Conservation (phyloP, 35 echinoderm and acorn worm species). For the Ophioderma brevispina region DNA sequence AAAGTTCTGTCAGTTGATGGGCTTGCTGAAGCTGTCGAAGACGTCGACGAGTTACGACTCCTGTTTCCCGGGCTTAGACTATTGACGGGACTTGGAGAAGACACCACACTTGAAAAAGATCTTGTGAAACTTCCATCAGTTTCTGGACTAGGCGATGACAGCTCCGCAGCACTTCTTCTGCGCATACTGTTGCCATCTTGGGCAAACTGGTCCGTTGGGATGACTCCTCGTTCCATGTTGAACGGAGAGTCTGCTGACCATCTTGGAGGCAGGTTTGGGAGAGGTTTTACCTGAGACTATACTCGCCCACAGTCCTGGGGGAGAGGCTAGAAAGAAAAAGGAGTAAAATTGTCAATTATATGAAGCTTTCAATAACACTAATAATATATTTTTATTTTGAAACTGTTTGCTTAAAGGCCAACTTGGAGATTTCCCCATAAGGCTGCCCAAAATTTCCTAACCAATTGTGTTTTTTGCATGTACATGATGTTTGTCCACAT, state of each 20-base stretch:
- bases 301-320: slow-evolving; percentile 34
- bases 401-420: too few relatives aligned
- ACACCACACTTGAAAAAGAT: not conserved
- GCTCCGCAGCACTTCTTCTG: not conserved
- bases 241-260: not conserved
- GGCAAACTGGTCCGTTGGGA: not conserved
- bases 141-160: not conserved
- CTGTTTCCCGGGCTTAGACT: not conserved
- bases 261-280: not conserved
- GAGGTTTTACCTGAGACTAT: slow-evolving; percentile 35
- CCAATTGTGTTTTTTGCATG: too few relatives aligned
- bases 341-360: not conserved
- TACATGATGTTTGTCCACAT: too few relatives aligned
- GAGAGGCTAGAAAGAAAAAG: not conserved
- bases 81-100: not conserved
- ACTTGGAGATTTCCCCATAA: too few relatives aligned
- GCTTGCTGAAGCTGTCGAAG: not conserved
- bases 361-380: not conserved
- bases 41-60: not conserved
- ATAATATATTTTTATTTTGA: too few relatives aligned
- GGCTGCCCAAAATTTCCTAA: too few relatives aligned
- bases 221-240: not conserved
- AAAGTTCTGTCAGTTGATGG: not conserved
- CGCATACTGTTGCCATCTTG: not conserved
- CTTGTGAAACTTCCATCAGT: not conserved